These are phyloP conservation scores for Leuciscus idus DNA, from an alignment of 2,113 vertebrate genomes.

Conservation along the genomic window DNA sequence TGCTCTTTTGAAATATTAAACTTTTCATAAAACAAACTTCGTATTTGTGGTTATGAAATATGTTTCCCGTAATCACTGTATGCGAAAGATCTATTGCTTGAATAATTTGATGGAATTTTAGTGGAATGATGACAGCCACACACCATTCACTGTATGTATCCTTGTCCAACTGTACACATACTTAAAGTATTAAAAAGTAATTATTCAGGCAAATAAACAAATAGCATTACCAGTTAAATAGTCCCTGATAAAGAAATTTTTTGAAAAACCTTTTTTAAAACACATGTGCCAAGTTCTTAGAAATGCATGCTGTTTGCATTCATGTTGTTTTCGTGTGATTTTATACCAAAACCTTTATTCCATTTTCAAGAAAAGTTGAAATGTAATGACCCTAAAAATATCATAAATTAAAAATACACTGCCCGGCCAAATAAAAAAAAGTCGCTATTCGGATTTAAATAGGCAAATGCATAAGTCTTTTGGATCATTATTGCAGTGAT, in stretches of 20 bases:
- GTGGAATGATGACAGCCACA: background rate
- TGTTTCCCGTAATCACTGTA: constrained; percentile 32
- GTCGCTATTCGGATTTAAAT: too few relatives aligned
- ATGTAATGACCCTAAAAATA: too few relatives aligned
- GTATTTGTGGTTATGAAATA: background rate
- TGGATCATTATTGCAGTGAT: too few relatives aligned
- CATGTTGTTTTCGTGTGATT: too few relatives aligned
- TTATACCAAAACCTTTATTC: too few relatives aligned
- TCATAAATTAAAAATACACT: too few relatives aligned
- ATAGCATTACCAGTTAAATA: background rate
- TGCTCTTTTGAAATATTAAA: constrained; percentile 40
- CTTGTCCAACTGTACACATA: background rate
- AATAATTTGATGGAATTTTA: background rate
- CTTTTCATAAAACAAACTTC: constrained; percentile 3
- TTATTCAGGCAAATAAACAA: background rate
- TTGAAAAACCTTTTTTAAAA: background rate
- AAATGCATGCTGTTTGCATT: too few relatives aligned
- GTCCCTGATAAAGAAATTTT: background rate
- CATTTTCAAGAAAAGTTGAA: too few relatives aligned
- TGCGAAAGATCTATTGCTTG: constrained; percentile 15
- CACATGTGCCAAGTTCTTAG: too few relatives aligned
- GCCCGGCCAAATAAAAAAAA: too few relatives aligned
- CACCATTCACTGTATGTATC: background rate
- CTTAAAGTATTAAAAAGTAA: background rate
- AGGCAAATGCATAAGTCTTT: too few relatives aligned